Conservation (phyloP, 1,140 invertebrate species). For the Agraylea sexmaculata region DNA sequence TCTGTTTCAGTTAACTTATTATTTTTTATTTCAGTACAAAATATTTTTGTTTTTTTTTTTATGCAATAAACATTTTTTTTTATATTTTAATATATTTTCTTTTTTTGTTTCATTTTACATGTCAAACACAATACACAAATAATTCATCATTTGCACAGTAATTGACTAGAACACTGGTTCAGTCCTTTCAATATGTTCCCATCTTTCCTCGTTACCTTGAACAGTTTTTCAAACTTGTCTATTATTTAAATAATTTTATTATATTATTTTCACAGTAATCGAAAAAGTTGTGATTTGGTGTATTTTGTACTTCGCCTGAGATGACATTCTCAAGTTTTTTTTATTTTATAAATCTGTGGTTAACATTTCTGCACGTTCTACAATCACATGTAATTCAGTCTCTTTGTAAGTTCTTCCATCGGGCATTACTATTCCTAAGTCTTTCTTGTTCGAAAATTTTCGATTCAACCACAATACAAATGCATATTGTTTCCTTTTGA, state of each 20-base stretch:
- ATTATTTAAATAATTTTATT: too few relatives aligned
- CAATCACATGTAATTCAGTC: slow-evolving; percentile 72
- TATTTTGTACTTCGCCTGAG: too few relatives aligned
- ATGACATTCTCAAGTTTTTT: too few relatives aligned
- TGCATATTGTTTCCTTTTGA: slow-evolving; percentile 29
- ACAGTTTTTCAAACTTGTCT: too few relatives aligned
- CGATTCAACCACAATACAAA: too few relatives aligned
- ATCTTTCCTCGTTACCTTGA: too few relatives aligned
- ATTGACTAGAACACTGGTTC: background rate
- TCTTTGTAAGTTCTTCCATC: slow-evolving; percentile 70
- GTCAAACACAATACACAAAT: background rate
- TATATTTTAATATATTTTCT: background rate
- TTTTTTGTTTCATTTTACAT: background rate
- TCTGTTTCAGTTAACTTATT: too few relatives aligned
- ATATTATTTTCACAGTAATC: too few relatives aligned
- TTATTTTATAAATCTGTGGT: slow-evolving; percentile 63
- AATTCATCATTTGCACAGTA: background rate
- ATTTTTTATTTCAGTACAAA: too few relatives aligned
- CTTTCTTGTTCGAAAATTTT: too few relatives aligned
- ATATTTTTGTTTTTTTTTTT: too few relatives aligned
- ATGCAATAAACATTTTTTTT: background rate
- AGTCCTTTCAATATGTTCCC: background rate
- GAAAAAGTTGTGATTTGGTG: too few relatives aligned
- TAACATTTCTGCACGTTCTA: slow-evolving; percentile 66
- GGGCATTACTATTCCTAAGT: slow-evolving; percentile 68